phyloP scores from a whole-genome alignment of 2,797 vertebrate species.

The Danio aesculapii region DNA sequence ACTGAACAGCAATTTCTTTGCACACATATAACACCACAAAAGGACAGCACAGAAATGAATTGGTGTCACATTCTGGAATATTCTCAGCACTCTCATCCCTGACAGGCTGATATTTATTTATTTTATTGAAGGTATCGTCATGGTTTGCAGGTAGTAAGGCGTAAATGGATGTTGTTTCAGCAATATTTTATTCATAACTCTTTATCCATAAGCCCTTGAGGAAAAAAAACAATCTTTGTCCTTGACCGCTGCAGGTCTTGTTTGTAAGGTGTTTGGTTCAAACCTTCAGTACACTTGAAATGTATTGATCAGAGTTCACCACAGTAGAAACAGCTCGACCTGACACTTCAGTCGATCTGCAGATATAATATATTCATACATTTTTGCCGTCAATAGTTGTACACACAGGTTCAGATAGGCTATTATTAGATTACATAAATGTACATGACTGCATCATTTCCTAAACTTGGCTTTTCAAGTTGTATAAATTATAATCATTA shows the following conservation, averaged over 20 bases:
- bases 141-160: slow-evolving; percentile 25
- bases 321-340: slow-evolving; percentile 2
- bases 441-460: too few species aligned
- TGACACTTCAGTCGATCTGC: not conserved
- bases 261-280: slow-evolving; percentile 27
- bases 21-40: not conserved
- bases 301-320: slow-evolving; percentile 39
- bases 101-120: slow-evolving; percentile 17
- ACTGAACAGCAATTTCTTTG: not conserved
- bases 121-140: slow-evolving; percentile 7
- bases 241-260: slow-evolving; percentile 35
- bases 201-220: not conserved
- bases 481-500: too few species aligned
- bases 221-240: slow-evolving; percentile 11
- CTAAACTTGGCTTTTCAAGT: too few species aligned
- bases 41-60: not conserved
- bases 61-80: slow-evolving; percentile 3
- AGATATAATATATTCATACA: not conserved
- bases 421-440: too few species aligned
- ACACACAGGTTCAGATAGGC: not conserved
- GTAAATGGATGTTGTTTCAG: slow-evolving; percentile 38
- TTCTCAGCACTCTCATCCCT: not conserved
- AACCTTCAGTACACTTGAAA: slow-evolving; percentile 25
- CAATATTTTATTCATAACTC: slow-evolving; percentile 40
- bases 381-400: not conserved